Percentiles rank a stretch among this genome's conserved stretches.
Conservation (phyloP, 2,113 vertebrate species). For the Miniopterus natalensis region DNA sequence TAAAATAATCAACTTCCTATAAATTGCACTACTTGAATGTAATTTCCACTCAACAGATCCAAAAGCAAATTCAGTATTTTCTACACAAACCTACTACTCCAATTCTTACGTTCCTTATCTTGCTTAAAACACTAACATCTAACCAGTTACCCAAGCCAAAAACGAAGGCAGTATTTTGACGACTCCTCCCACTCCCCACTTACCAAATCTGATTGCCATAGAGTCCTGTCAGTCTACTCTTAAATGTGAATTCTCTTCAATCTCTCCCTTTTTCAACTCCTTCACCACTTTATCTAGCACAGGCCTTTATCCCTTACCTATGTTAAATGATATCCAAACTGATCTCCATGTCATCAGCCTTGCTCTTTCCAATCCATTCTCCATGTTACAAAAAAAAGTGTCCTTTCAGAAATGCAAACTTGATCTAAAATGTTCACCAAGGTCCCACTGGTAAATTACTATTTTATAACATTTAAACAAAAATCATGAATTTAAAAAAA, state of each 20-base stretch:
- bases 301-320: not conserved
- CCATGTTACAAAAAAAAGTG: not conserved
- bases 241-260: slow-evolving; percentile 37
- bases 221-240: slow-evolving; percentile 5
- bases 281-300: not conserved
- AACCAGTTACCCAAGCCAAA: not conserved
- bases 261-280: not conserved
- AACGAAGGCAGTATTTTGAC: not conserved
- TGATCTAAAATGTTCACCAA: slow-evolving; percentile 7
- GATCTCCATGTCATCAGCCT: not conserved
- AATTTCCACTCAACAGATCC: not conserved
- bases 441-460: slow-evolving; percentile 14
- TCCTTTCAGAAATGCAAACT: slow-evolving; percentile 1
- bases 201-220: slow-evolving; percentile 21
- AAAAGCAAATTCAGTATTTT: slow-evolving; percentile 26
- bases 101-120: slow-evolving; percentile 44
- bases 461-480: slow-evolving; percentile 29
- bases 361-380: slow-evolving; percentile 23
- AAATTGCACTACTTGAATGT: not conserved
- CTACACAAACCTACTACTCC: not conserved
- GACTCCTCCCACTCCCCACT: not conserved
- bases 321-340: slow-evolving; percentile 42
- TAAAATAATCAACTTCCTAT: slow-evolving; percentile 45
- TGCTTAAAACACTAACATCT: slow-evolving; percentile 48
- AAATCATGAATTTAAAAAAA: not conserved